These are phyloP conservation scores for Xyrauchen texanus DNA, from an alignment of 2,113 vertebrate genomes.

Conservation along the genomic window DNA sequence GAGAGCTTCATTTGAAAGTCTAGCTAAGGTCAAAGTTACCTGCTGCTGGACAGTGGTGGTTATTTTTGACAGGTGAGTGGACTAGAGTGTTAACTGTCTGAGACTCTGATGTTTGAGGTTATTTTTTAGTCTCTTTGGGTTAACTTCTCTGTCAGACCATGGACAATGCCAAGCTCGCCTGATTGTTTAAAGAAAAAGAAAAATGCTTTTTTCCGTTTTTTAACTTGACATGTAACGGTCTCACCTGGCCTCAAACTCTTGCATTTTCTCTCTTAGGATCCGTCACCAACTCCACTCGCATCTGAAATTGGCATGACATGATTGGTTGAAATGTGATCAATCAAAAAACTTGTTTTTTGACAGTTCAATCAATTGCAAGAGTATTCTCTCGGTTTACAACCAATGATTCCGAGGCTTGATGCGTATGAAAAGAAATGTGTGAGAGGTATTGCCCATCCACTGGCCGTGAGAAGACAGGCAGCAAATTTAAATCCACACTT, in stretches of 20 bases:
- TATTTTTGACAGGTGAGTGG: slow-evolving; percentile 13
- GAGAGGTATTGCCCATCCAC: slow-evolving; percentile 59
- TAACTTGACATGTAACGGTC: neutral
- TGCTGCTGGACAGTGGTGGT: neutral
- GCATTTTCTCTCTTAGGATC: slow-evolving; percentile 8
- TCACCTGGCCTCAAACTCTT: neutral
- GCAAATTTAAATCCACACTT: slow-evolving; percentile 46
- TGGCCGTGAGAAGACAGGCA: slow-evolving; percentile 56
- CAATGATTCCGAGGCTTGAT: slow-evolving; percentile 6
- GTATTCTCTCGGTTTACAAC: slow-evolving; percentile 51
- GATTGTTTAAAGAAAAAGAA: neutral
- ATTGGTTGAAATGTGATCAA: slow-evolving; percentile 72
- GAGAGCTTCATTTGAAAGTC: neutral
- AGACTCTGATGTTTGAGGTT: neutral
- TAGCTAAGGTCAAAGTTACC: slow-evolving; percentile 5
- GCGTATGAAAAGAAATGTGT: slow-evolving; percentile 28
- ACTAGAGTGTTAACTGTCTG: neutral
- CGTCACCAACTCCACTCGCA: slow-evolving; percentile 45
- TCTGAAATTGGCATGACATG: slow-evolving; percentile 57
- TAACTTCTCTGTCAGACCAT: neutral
- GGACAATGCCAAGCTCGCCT: neutral
- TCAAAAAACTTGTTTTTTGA: slow-evolving; percentile 63
- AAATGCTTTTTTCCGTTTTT: neutral
- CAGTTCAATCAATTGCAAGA: slow-evolving; percentile 69
- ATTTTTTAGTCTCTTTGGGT: slow-evolving; percentile 12